These are phyloP conservation scores for Drosophila santomea DNA, from an alignment of 1,140 invertebrate species.

Conservation along the genomic window DNA sequence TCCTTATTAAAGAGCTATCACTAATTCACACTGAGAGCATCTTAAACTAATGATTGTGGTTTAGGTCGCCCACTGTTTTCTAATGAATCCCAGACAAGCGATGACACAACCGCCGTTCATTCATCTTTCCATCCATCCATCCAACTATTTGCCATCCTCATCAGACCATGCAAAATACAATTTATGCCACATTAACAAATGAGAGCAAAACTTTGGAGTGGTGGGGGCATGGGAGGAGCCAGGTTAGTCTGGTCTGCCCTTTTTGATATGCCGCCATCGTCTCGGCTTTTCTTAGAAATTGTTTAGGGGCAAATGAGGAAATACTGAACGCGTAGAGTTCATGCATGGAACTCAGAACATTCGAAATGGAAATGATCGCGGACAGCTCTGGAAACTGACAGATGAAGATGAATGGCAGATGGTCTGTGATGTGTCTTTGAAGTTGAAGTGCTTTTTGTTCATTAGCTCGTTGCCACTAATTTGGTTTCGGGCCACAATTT, in stretches of 20 bases:
- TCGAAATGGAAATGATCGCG: slow-evolving; percentile 62
- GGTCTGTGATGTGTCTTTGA: slow-evolving; percentile 60
- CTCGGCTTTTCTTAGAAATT: slow-evolving; percentile 68
- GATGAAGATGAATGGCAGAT: slow-evolving; percentile 79
- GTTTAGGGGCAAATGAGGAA: slow-evolving; percentile 56
- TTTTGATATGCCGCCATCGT: slow-evolving; percentile 66
- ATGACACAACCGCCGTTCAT: slow-evolving; percentile 34
- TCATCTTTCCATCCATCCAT: slow-evolving; percentile 17
- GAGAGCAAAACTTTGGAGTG: slow-evolving; percentile 40
- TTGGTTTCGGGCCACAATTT: slow-evolving; percentile 30
- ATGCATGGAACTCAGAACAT: slow-evolving; percentile 47
- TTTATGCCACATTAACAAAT: slow-evolving; percentile 64
- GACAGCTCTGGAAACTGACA: slow-evolving; percentile 29
- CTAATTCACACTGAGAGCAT: too few species aligned
- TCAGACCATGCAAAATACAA: slow-evolving; percentile 60
- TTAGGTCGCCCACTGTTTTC: slow-evolving; percentile 11
- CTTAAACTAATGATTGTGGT: too few species aligned
- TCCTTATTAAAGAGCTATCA: too few species aligned
- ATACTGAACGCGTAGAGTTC: slow-evolving; percentile 16
- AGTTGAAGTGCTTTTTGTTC: slow-evolving; percentile 68
- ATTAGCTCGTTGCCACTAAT: slow-evolving; percentile 71
- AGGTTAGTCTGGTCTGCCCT: slow-evolving; percentile 11
- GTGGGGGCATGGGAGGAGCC: slow-evolving; percentile 11
- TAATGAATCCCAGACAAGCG: slow-evolving; percentile 7
- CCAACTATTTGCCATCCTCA: slow-evolving; percentile 13